Conservation (phyloP, 2,113 vertebrate genomes). For the Microtus oregoni region DNA sequence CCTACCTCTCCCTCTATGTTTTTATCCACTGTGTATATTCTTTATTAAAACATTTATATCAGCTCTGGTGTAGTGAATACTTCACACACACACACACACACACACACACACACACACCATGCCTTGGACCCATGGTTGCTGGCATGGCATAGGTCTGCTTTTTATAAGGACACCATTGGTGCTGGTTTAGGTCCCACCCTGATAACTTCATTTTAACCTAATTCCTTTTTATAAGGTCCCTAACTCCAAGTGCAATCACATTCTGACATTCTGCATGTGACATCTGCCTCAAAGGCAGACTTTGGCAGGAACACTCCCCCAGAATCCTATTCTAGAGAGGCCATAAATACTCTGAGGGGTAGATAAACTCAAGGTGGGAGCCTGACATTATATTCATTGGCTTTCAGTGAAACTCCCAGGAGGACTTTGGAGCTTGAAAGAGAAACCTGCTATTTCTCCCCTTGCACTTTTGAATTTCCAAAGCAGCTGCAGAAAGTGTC, state of each 20-base stretch:
- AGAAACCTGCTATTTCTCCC: not conserved
- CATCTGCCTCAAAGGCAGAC: not conserved
- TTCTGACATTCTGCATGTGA: not conserved
- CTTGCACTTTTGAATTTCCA: not conserved
- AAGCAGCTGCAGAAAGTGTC: not conserved
- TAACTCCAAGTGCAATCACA: not conserved
- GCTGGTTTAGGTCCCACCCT: not conserved
- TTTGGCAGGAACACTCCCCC: not conserved
- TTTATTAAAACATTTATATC: not conserved
- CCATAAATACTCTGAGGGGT: not conserved
- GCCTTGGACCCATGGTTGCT: not conserved
- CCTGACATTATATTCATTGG: not conserved
- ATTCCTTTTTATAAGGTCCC: not conserved
- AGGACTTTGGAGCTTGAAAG: conserved; percentile 54
- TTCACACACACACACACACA: not conserved
- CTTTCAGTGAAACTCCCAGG: not conserved
- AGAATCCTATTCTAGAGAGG: not conserved
- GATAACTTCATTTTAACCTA: not conserved
- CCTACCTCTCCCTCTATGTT: not conserved
- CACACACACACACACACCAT: not conserved
- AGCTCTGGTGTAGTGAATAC: not conserved
- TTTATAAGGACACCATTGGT: not conserved
- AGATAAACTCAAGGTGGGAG: not conserved
- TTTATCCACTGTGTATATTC: not conserved
- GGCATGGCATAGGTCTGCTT: not conserved